Conservation (phyloP, 1,140 invertebrate genomes). For the Gonioctena quinquepunctata region DNA sequence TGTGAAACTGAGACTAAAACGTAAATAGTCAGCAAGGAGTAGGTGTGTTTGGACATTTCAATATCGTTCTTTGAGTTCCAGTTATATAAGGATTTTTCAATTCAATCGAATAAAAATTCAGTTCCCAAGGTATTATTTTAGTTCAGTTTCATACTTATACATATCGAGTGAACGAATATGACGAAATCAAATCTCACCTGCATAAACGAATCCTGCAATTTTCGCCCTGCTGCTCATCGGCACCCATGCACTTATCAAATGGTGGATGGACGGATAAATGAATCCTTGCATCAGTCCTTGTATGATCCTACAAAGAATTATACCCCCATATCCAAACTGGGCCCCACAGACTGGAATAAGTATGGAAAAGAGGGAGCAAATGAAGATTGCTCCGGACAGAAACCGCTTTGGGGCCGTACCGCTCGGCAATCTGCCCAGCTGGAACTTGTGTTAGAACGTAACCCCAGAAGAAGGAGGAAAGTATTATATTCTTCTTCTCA, state of each 20-base stretch:
- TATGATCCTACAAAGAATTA: slow-evolving; percentile 67
- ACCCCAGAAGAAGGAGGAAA: slow-evolving; percentile 72
- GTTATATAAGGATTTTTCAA: too few relatives aligned
- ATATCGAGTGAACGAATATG: too few relatives aligned
- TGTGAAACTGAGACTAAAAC: too few relatives aligned
- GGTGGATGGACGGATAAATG: slow-evolving; percentile 77
- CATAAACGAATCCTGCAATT: slow-evolving; percentile 26
- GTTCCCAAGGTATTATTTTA: too few relatives aligned
- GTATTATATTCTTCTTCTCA: slow-evolving; percentile 58
- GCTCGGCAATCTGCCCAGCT: slow-evolving; percentile 68
- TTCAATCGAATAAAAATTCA: too few relatives aligned
- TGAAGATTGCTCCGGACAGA: slow-evolving; percentile 61
- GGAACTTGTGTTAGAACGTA: slow-evolving; percentile 63
- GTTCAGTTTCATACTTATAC: too few relatives aligned
- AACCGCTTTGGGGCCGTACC: slow-evolving; percentile 66
- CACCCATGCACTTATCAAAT: slow-evolving; percentile 78
- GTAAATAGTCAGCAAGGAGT: too few relatives aligned
- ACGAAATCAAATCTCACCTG: slow-evolving; percentile 15
- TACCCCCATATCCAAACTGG: slow-evolving; percentile 61
- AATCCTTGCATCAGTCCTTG: slow-evolving; percentile 81
- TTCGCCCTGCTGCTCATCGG: slow-evolving; percentile 46
- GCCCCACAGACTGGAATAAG: slow-evolving; percentile 56
- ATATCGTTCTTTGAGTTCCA: too few relatives aligned
- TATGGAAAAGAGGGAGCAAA: slow-evolving; percentile 58
- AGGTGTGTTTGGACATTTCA: too few relatives aligned